Base-by-base conservation (phyloP, 1,140 invertebrate species). In the Eurosta solidaginis region DNA sequence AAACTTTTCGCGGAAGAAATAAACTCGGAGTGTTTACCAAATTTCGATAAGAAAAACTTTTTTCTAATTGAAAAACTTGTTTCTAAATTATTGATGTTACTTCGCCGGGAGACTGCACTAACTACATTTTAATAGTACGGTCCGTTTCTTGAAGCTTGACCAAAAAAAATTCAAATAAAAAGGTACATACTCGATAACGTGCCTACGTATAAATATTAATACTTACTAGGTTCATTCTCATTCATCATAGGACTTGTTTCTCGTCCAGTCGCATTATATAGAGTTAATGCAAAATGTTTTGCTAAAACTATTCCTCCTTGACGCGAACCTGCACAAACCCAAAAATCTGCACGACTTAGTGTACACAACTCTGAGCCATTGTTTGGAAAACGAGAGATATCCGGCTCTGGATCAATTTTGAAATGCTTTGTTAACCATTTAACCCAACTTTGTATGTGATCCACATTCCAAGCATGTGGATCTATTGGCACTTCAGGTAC, bases 401-500 rank as follows among this genome's bases (percentile, higher is more conserved):
- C 89, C 2, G 92, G 89, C 22, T 89, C 80, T 4, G 89, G 89
- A 40, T 88, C 88, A 63, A 94, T 89, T 4, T 89, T 88, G 80
- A 93, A 93, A 79, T 91, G 90, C 27, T 89, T 88, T 7, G 88
- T 89, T 74, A 91, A 90, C 93, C 92, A 94, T 22, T 88, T 88
- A 27, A 94, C 83, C 93, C 93, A 94, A 25, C 90, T 89, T 50
- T 84, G 84, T 47, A 94, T 91, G 82, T 94, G 91, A 29, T 84
- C 87, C 1, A 86, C 81, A 45, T 88, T 90, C 92, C 93, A 93
- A 81, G 91, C 89, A 33, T 89, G 88, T 27, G 92, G 92, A 90
- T 94, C 92, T 90, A 86, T 81, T 1, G 85, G 85, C 74, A 86
- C 83, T 49, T 82, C 54, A 36, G 86, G 82, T 2, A 83, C 83